Base-by-base conservation (phyloP, 37 sponge, comb jelly and placozoan genomes). In the Halisarca cf. caerulea region DNA sequence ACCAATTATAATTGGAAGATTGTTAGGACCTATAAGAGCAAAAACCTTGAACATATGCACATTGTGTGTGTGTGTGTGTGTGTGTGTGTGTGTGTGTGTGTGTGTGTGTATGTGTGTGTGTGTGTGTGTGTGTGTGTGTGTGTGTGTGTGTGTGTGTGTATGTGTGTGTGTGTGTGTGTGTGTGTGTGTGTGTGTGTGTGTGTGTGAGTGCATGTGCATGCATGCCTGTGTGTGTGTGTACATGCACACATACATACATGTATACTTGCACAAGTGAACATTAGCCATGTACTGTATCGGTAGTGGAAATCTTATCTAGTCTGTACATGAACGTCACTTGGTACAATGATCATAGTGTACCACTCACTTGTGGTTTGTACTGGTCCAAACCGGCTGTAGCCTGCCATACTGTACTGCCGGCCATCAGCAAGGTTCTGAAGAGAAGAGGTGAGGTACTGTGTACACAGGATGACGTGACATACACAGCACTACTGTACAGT, bases 291-390 rank as follows among this genome's bases (percentile, higher is more conserved):
- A 55, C 17, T 55, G 15, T 2, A 1, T 9, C 81, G 33, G 0
- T n/a, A n/a, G n/a, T n/a, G n/a, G n/a, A n/a, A n/a, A n/a, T n/a
- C n/a, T n/a, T n/a, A n/a, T n/a, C n/a, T n/a, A n/a, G n/a, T n/a
- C n/a, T n/a, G n/a, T n/a, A n/a, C n/a, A n/a, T n/a, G n/a, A n/a
- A n/a, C n/a, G n/a, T n/a, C n/a, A n/a, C n/a, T n/a, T n/a, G n/a
- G n/a, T n/a, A n/a, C n/a, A n/a, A n/a, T n/a, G n/a, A n/a, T n/a
- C n/a, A n/a, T n/a, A n/a, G n/a, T n/a, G 34, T 47, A 20, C 58
- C 24, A 79, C 88, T 83, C 43, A 88, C 88, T 58, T 3, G 78
- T 20, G 25, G 62, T 38, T 27, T 9, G 37, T 34, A 55, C 11
- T 55, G 57, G 57, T 36, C 77, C 45, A 43, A 74, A 74, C 18